phyloP scores from a whole-genome alignment of 2,113 vertebrate species.

The Serinus canaria region DNA sequence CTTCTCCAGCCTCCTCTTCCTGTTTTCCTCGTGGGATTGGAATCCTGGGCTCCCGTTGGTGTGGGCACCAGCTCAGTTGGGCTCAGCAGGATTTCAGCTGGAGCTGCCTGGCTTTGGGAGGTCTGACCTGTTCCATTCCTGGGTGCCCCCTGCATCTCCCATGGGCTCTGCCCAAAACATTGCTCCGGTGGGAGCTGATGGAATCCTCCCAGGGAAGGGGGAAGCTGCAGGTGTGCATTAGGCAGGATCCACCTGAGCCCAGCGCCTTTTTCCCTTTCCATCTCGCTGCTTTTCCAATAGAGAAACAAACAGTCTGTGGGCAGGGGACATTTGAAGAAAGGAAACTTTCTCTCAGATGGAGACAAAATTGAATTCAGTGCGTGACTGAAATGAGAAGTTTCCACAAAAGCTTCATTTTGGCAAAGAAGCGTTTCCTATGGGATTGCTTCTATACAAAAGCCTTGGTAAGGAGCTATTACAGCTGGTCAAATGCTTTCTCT shows the following conservation, averaged over 20 bases:
- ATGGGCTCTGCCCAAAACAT: background rate
- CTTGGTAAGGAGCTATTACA: background rate
- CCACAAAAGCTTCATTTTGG: conserved; percentile 37
- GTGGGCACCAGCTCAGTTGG: background rate
- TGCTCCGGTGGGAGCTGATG: background rate
- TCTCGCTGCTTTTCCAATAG: background rate
- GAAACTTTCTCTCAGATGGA: conserved; percentile 9
- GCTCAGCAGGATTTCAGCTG: background rate
- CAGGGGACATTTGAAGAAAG: background rate
- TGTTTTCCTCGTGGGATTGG: background rate
- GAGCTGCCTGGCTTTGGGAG: background rate
- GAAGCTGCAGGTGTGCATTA: background rate
- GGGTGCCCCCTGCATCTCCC: accelerated
- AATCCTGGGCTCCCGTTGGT: background rate
- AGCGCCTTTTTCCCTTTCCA: background rate
- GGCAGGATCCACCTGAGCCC: background rate
- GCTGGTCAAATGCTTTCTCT: background rate
- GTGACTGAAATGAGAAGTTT: conserved; percentile 25
- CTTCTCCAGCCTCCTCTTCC: background rate
- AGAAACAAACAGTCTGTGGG: background rate
- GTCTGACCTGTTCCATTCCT: background rate
- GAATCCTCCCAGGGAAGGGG: background rate
- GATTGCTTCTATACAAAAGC: background rate
- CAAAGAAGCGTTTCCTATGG: background rate
- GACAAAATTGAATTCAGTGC: conserved; percentile 25